Evolutionary conservation across 2,797 vertebrate species (phyloP), one percentile per base, ranked within the genome.

Genomic region (Chanos chanos): DNA sequence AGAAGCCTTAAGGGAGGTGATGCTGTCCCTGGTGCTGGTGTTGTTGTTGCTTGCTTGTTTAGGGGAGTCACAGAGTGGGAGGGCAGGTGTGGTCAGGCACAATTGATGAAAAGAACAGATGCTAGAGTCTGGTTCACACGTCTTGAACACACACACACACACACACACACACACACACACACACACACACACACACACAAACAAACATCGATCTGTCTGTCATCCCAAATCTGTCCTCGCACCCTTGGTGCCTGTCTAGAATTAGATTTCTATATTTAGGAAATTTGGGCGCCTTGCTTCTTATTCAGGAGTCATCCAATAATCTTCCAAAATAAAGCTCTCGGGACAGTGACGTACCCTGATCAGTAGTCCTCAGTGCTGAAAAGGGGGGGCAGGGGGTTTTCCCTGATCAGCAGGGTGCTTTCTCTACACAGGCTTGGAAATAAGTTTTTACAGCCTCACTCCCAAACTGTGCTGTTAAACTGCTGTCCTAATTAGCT

Each of bases 31-130:
- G 59, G 25, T 36, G 45, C 70, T 61, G 70, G 51, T 63, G 62
- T 41, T 53, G 21, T 39, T 22, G 41, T 62, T 58, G 31, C 34
- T 27, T 57, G 49, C 67, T 51, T 66, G 62, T 53, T 37, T 57
- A 52, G 54, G 64, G 25, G 43, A 64, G n/a, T n/a, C n/a, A n/a
- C n/a, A n/a, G 30, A 13, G 47, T 39, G 63, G 50, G 39, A 41
- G 60, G 52, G 55, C 55, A 30, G 47, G 19, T 68, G 21, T 49
- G 68, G 31, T 47, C 68, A 51, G 31, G 61, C 59, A 21, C 50
- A 45, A 16, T 53, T 68, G 2, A 28, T 63, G 71, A 73, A 58
- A 19, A 59, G 16, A 74, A 66, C 43, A 53, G 27, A 30, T 49
- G 71, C 27, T 65, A 45, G 68, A 30, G 30, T 10, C 18, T 9